A percentile compares a stretch with the other conserved stretches of the same genome.
phyloP scores from a whole-genome alignment of 2,113 vertebrate genomes.

The Cervus canadensis region DNA sequence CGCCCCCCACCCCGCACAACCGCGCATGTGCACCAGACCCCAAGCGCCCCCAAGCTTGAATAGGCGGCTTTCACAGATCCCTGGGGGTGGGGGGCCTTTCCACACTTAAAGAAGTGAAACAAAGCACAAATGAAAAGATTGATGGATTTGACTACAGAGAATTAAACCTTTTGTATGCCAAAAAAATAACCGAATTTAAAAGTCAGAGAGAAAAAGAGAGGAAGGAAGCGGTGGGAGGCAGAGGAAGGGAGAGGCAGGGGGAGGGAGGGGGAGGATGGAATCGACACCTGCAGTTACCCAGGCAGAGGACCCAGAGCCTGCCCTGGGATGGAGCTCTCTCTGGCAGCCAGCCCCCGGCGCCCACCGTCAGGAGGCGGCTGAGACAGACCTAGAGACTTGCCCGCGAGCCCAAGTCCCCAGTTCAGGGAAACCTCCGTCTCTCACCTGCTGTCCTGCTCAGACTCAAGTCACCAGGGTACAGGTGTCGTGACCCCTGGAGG shows the following conservation, averaged over 20 bases:
- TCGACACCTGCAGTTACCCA: neutral
- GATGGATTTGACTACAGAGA: neutral
- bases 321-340: neutral
- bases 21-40: neutral
- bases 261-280: neutral
- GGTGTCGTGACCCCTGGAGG: neutral
- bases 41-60: accelerated
- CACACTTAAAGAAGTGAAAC: neutral
- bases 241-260: neutral
- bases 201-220: neutral
- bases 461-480: neutral
- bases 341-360: neutral
- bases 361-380: neutral
- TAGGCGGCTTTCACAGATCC: neutral
- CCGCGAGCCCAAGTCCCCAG: accelerated
- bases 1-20: neutral
- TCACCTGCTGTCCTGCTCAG: neutral
- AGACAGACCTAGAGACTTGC: neutral
- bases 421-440: neutral
- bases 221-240: accelerated
- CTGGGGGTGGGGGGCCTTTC: neutral
- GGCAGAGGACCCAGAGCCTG: neutral
- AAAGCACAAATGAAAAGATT: neutral
- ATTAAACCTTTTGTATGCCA: neutral
- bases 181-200: neutral